phyloP scores from a whole-genome alignment of 2,888 invertebrate species.

The Drosophila antonietae region DNA sequence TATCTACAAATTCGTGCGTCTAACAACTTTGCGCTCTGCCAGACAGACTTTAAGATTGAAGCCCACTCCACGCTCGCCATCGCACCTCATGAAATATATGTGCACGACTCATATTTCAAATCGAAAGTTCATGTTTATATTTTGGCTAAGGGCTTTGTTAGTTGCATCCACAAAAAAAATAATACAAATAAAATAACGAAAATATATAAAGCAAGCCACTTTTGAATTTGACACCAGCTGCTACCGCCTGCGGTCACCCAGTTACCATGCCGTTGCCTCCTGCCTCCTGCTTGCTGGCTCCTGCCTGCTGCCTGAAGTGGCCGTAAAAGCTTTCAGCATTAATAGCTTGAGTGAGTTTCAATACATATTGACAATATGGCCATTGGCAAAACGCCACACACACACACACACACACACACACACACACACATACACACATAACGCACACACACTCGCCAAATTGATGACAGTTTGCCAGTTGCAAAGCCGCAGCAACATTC shows the following conservation, averaged over 20 bases:
- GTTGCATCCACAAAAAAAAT: slow-evolving; percentile 43
- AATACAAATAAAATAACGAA: slow-evolving; percentile 36
- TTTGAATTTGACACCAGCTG: slow-evolving; percentile 82
- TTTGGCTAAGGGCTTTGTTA: slow-evolving; percentile 80
- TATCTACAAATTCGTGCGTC: slow-evolving; percentile 69
- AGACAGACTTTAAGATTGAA: slow-evolving; percentile 44
- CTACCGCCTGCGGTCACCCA: slow-evolving; percentile 71
- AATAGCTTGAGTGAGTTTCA: slow-evolving; percentile 81
- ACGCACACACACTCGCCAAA: slow-evolving; percentile 56
- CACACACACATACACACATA: slow-evolving; percentile 21
- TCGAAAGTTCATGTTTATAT: slow-evolving; percentile 79
- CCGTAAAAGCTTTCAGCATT: slow-evolving; percentile 79
- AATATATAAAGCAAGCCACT: slow-evolving; percentile 76
- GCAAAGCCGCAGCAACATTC: slow-evolving; percentile 70
- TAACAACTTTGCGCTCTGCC: slow-evolving; percentile 42
- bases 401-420: slow-evolving; percentile 29
- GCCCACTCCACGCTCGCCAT: neutral
- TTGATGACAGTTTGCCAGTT: slow-evolving; percentile 81
- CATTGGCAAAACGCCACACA: slow-evolving; percentile 74
- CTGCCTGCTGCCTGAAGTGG: slow-evolving; percentile 70
- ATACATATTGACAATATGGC: slow-evolving; percentile 80
- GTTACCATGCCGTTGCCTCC: slow-evolving; percentile 7
- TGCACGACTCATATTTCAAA: slow-evolving; percentile 69
- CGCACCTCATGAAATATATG: slow-evolving; percentile 41
- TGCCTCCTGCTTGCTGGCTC: slow-evolving; percentile 2